Conservation (phyloP, 2,888 invertebrate species). For the Epinotia bilunana region DNA sequence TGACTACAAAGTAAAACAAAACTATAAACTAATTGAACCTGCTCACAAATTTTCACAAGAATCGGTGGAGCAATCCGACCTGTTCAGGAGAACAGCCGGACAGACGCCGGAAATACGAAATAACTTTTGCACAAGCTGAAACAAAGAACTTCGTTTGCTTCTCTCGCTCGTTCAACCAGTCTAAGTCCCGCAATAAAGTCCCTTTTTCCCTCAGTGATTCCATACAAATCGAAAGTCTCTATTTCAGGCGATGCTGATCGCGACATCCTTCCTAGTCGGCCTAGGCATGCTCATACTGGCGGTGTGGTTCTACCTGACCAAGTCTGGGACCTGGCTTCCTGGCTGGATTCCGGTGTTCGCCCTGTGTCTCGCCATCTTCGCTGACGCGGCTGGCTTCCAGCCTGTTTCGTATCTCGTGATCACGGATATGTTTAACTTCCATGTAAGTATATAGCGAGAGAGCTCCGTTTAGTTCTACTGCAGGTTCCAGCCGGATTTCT, state of each 20-base stretch:
- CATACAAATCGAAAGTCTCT: background rate
- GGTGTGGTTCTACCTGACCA: constrained; percentile 76
- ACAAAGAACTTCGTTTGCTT: too few species aligned
- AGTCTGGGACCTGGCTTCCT: constrained; percentile 68
- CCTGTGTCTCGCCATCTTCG: constrained; percentile 77
- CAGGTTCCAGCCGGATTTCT: too few species aligned
- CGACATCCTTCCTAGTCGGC: constrained; percentile 72
- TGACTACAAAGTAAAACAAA: too few species aligned
- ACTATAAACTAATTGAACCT: too few species aligned
- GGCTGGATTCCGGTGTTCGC: constrained; percentile 78
- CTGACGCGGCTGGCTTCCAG: constrained; percentile 79
- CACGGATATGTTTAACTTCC: constrained; percentile 77
- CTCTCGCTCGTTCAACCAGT: too few species aligned
- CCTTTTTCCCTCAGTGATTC: too few species aligned
- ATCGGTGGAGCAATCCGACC: too few species aligned
- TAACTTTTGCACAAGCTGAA: too few species aligned
- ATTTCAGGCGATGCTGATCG: constrained; percentile 70
- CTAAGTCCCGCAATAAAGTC: too few species aligned
- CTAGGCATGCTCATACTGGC: constrained; percentile 71
- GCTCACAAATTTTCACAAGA: too few species aligned
- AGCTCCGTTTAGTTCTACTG: background rate
- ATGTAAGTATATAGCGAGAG: constrained; percentile 57
- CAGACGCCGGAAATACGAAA: too few species aligned
- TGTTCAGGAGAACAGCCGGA: too few species aligned
- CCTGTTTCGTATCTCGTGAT: constrained; percentile 80